Percentiles rank a stretch among this genome's conserved stretches.
These are phyloP conservation scores for Aeoliscus strigatus DNA, from an alignment of 2,797 vertebrate species.

Conservation along the genomic window DNA sequence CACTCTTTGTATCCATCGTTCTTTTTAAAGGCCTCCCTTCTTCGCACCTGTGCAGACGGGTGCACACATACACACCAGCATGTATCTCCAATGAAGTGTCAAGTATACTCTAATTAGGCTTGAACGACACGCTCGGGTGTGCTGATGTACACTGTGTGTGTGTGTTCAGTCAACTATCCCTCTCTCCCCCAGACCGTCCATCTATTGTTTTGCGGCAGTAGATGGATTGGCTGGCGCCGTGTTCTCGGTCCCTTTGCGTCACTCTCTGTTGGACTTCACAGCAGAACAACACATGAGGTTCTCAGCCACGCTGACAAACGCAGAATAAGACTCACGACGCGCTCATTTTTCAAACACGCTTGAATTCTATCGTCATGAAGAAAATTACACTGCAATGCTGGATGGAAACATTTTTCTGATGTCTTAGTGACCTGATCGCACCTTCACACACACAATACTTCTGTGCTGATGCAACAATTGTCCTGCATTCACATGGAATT, in stretches of 20 bases:
- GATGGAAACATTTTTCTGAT: too few species aligned
- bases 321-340: too few species aligned
- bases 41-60: conserved; percentile 12
- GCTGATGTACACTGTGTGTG: conserved; percentile 1
- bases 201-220: conserved; percentile 27
- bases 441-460: too few species aligned
- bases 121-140: conserved; percentile 19
- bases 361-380: too few species aligned
- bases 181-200: conserved; percentile 4
- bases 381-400: too few species aligned
- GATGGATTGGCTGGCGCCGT: conserved; percentile 25
- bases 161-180: conserved; percentile 16
- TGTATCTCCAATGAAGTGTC: conserved; percentile 47
- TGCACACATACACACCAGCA: not conserved
- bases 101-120: conserved; percentile 49
- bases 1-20: conserved; percentile 4
- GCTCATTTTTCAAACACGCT: too few species aligned
- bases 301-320: too few species aligned
- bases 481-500: too few species aligned
- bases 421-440: too few species aligned
- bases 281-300: conserved; percentile 29
- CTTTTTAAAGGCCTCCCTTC: not conserved
- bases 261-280: conserved; percentile 21
- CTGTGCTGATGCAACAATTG: too few species aligned
- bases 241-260: conserved; percentile 7